Evolutionary conservation across 1,140 invertebrate genomes (phyloP), one percentile per base, ranked within the genome.

Genomic region (Octopus sinensis): DNA sequence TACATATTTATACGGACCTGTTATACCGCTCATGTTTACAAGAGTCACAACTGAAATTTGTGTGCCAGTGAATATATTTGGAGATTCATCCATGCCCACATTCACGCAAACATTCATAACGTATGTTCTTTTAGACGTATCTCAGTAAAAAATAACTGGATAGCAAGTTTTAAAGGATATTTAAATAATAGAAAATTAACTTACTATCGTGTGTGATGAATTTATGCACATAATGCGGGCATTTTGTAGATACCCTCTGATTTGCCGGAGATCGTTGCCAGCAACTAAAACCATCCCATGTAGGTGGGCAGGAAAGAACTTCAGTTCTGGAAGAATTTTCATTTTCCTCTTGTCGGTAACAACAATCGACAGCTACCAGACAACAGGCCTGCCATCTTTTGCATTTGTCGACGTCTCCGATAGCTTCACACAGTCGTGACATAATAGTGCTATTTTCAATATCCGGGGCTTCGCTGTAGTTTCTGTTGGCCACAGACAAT

Each of bases 261-360:
- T 95, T 95, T 43, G 95, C 95, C 9, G 92, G 91, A 12, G 96
- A 96, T 87, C 94, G 93, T 52, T 95, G 94, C 95, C 95, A 96
- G 88, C 96, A 97, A 7, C 93, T 92, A 95, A 95, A 96, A 54
- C 94, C 94, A 91, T 97, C 96, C 89, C 95, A 96, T 7, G 93
- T 93, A 80, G 93, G 92, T 51, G 91, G 92, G 89, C 96, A 96
- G 88, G 93, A 94, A 43, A 43, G 30, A 43, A 43, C 30, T 43
- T 43, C 30, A 43, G 30, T 43, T 43, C 30, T 43, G 17, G 68
- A 23, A n/a, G 76, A 10, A 62, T 54, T 9, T 2, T 30, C 5
- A 30, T 62, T 23, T 13, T 23, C 12, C 4, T 82, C 6, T 76
- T 85, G 83, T 5, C 5, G 12, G n/a, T 81, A 52, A 68, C 81